Conservation (phyloP, 2,888 invertebrate species). For the Pterostichus madidus region DNA sequence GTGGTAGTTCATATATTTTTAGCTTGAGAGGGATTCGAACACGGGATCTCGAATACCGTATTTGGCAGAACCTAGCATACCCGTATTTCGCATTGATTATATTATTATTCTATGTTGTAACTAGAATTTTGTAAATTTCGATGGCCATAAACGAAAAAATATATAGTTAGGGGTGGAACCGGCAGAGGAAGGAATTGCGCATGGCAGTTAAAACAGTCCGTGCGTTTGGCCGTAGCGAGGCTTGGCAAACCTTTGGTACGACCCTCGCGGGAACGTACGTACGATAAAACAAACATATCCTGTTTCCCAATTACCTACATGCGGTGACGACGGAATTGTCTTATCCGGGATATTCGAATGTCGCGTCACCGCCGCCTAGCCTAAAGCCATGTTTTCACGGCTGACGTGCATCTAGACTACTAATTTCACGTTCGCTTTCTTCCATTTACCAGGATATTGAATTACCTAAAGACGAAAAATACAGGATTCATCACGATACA, state of each 20-base stretch:
- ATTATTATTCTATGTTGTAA: no score
- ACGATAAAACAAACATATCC: constrained; percentile 63
- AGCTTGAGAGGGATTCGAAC: no score
- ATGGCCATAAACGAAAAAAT: no score
- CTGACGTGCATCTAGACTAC: not conserved
- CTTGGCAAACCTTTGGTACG: constrained; percentile 17
- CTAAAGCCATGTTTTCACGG: not conserved
- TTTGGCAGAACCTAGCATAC: no score
- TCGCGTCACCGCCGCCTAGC: not conserved
- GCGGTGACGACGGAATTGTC: constrained; percentile 57
- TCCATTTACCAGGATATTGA: not conserved
- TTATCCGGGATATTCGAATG: constrained; percentile 58
- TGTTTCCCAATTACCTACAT: constrained; percentile 64
- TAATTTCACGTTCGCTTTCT: constrained; percentile 9
- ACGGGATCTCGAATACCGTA: no score
- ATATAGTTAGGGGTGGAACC: not conserved
- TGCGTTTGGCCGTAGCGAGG: not conserved
- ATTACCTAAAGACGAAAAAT: not conserved
- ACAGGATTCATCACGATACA: not conserved
- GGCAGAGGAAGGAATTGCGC: not conserved
- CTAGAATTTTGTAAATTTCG: no score
- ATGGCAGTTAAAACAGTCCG: constrained; percentile 3
- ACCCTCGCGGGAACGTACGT: constrained; percentile 55
- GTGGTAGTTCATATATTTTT: no score
- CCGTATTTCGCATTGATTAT: no score